A percentile compares a stretch with the other conserved stretches of the same genome.
phyloP scores from a whole-genome alignment of 2,797 vertebrate genomes.

The Cetoscarus ocellatus region DNA sequence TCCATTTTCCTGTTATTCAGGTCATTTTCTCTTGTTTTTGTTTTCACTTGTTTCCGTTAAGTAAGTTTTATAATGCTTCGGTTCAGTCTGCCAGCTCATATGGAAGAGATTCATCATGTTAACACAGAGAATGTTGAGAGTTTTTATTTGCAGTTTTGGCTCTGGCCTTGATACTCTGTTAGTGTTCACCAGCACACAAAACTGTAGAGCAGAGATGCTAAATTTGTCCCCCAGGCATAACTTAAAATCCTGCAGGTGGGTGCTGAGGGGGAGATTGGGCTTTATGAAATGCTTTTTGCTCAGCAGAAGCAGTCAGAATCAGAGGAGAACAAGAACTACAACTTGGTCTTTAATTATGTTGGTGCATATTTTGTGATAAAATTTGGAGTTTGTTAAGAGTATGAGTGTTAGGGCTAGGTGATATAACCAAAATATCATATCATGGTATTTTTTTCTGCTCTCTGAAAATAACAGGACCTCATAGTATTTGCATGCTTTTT shows the following conservation, averaged over 20 bases:
- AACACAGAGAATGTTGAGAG: slow-evolving; percentile 16
- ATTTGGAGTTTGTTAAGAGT: too few species aligned
- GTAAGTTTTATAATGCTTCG: slow-evolving; percentile 15
- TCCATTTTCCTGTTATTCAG: slow-evolving; percentile 6
- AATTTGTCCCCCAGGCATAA: slow-evolving; percentile 9
- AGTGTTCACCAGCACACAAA: neutral
- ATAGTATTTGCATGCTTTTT: too few species aligned
- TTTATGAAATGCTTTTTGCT: slow-evolving; percentile 1
- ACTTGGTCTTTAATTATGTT: too few species aligned
- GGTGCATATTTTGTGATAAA: too few species aligned
- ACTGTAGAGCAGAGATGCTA: slow-evolving; percentile 25
- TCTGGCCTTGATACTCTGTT: slow-evolving; percentile 23
- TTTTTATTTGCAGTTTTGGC: slow-evolving; percentile 31
- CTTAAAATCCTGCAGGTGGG: slow-evolving; percentile 14
- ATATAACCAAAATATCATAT: too few species aligned
- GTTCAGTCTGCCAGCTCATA: slow-evolving; percentile 11
- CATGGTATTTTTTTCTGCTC: too few species aligned
- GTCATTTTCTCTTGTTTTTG: neutral
- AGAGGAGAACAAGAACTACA: too few species aligned
- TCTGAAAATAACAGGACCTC: too few species aligned
- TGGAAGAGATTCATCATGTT: slow-evolving; percentile 31
- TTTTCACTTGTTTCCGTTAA: neutral
- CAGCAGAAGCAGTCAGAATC: neutral
- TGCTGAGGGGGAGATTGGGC: neutral
- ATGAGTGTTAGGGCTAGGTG: too few species aligned